Conservation (phyloP, 2,888 invertebrate species). For the Cheilosia grossa region DNA sequence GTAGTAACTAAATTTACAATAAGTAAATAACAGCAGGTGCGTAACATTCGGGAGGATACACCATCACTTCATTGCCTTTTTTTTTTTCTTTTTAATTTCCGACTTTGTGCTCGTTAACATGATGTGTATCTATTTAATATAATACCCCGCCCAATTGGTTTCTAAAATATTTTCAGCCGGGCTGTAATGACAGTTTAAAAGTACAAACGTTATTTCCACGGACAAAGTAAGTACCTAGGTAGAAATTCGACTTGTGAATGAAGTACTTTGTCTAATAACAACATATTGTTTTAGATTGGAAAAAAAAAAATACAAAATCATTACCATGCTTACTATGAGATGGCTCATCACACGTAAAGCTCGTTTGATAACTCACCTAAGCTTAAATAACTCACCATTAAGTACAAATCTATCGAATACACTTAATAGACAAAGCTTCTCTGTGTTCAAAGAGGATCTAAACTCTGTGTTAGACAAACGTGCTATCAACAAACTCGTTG, state of each 20-base stretch:
- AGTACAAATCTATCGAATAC: conserved; percentile 28
- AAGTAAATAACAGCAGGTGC: too few species aligned
- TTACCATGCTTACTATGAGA: conserved; percentile 46
- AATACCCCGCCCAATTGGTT: background rate
- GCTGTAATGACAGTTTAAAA: conserved; percentile 31
- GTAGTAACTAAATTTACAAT: too few species aligned
- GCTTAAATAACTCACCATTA: conserved; percentile 9
- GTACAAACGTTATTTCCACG: conserved; percentile 10
- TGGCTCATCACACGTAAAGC: conserved; percentile 34
- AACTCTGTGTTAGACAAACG: background rate
- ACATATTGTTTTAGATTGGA: conserved; percentile 34
- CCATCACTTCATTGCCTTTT: too few species aligned
- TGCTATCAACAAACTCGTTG: conserved; percentile 4
- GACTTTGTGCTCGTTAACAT: background rate
- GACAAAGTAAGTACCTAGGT: conserved; percentile 37
- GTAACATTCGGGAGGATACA: too few species aligned
- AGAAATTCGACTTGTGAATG: background rate
- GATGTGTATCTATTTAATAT: background rate
- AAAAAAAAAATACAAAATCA: conserved; percentile 1
- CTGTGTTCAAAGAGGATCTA: too few species aligned
- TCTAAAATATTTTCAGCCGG: conserved; percentile 32
- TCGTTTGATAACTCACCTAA: conserved; percentile 22
- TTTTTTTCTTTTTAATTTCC: background rate
- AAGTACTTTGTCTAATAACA: background rate
- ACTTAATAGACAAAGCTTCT: conserved; percentile 11